Conservation (phyloP, 2,113 vertebrate species). For the Lontra canadensis region DNA sequence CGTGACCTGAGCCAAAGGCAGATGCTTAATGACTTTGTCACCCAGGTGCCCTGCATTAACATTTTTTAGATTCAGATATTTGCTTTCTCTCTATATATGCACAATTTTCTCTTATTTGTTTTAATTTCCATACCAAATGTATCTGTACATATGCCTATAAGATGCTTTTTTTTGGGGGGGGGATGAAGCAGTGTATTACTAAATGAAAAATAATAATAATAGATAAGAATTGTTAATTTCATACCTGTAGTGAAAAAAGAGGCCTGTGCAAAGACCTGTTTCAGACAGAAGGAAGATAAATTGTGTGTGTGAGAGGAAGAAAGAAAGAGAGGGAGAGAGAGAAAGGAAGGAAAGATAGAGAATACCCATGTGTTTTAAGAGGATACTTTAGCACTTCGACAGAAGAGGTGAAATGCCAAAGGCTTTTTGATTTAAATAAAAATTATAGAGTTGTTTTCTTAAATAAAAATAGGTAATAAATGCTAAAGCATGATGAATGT, state of each 20-base stretch:
- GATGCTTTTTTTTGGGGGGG: neutral
- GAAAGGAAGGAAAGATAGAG: neutral
- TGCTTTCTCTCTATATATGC: neutral
- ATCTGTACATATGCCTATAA: neutral
- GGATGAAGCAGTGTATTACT: neutral
- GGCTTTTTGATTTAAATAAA: slow-evolving; percentile 11
- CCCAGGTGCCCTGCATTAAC: neutral
- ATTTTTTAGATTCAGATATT: neutral
- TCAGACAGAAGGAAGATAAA: neutral
- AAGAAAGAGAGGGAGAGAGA: neutral
- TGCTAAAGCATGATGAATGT: slow-evolving; percentile 6
- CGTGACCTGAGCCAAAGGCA: too few species aligned
- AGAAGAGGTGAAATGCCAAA: neutral
- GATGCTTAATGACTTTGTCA: too few species aligned
- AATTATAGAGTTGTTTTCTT: neutral
- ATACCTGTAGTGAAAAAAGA: neutral
- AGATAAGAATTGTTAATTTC: slow-evolving; percentile 26
- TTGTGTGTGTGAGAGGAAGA: neutral
- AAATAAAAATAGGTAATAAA: neutral
- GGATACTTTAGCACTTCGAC: neutral
- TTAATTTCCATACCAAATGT: slow-evolving; percentile 13
- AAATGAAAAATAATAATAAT: neutral
- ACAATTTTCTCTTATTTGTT: neutral
- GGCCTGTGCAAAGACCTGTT: neutral
- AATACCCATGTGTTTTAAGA: neutral